Conservation (phyloP, 2,888 invertebrate species). For the Drosophila sordidapex region DNA sequence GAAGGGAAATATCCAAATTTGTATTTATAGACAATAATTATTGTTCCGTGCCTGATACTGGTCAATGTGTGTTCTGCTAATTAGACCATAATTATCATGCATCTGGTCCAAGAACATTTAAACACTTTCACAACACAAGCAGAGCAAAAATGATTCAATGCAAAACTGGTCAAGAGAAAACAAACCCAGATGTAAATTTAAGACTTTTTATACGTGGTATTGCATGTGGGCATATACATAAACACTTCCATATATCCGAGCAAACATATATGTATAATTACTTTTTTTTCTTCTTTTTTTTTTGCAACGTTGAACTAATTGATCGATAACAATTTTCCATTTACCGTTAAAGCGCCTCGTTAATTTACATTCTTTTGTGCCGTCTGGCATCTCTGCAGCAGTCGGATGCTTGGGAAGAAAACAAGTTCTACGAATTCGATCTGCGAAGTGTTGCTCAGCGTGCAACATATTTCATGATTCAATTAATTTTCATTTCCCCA, state of each 20-base stretch:
- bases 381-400: slow-evolving; percentile 27
- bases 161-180: slow-evolving; percentile 31
- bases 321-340: slow-evolving; percentile 82
- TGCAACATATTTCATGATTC: slow-evolving; percentile 74
- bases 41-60: neutral
- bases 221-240: slow-evolving; percentile 51
- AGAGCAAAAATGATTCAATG: slow-evolving; percentile 61
- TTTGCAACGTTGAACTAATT: slow-evolving; percentile 75
- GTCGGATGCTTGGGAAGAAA: slow-evolving; percentile 43
- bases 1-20: neutral
- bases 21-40: neutral
- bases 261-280: neutral
- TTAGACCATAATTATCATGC: slow-evolving; percentile 27
- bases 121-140: slow-evolving; percentile 76
- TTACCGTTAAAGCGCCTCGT: slow-evolving; percentile 82
- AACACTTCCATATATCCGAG: slow-evolving; percentile 12
- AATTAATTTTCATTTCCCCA: slow-evolving; percentile 67
- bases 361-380: slow-evolving; percentile 73
- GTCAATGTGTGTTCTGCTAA: neutral
- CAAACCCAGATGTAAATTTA: slow-evolving; percentile 12
- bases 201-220: slow-evolving; percentile 19
- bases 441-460: slow-evolving; percentile 37
- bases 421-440: slow-evolving; percentile 72
- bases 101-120: slow-evolving; percentile 66
- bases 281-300: slow-evolving; percentile 36